phyloP scores from a whole-genome alignment of 2,888 invertebrate species.

The Macaria notata region DNA sequence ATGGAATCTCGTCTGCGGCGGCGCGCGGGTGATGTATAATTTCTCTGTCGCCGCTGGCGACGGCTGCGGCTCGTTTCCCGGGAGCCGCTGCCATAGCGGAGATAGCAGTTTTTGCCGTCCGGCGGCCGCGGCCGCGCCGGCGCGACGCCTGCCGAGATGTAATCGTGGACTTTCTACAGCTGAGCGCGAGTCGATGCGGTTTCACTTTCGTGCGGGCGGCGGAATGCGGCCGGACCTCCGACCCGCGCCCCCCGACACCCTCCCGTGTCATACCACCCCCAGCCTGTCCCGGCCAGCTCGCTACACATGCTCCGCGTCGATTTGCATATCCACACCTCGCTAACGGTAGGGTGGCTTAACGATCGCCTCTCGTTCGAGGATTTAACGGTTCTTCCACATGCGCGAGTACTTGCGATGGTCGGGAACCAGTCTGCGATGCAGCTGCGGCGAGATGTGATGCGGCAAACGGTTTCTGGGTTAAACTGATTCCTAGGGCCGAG shows the following conservation, averaged over 20 bases:
- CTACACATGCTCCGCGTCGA: slow-evolving; percentile 36
- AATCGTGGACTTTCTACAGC: slow-evolving; percentile 81
- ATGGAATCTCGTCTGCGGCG: slow-evolving; percentile 56
- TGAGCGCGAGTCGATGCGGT: slow-evolving; percentile 68
- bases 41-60: slow-evolving; percentile 53
- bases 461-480: slow-evolving; percentile 46
- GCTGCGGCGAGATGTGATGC: slow-evolving; percentile 16
- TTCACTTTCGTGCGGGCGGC: slow-evolving; percentile 78
- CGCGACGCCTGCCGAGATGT: slow-evolving; percentile 58
- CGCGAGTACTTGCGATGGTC: slow-evolving; percentile 22
- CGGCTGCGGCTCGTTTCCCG: slow-evolving; percentile 68
- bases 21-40: slow-evolving; percentile 59
- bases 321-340: slow-evolving; percentile 50
- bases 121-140: slow-evolving; percentile 49
- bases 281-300: slow-evolving; percentile 36
- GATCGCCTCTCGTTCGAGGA: slow-evolving; percentile 39
- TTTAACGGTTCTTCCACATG: slow-evolving; percentile 47
- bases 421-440: slow-evolving; percentile 33
- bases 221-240: slow-evolving; percentile 81
- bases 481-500: slow-evolving; percentile 43
- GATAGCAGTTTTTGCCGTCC: slow-evolving; percentile 76
- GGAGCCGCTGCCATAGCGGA: slow-evolving; percentile 56
- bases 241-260: slow-evolving; percentile 62
- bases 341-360: slow-evolving; percentile 46
- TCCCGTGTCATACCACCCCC: slow-evolving; percentile 40